phyloP scores from a whole-genome alignment of 2,888 invertebrate species.

The Abrostola triplasia region DNA sequence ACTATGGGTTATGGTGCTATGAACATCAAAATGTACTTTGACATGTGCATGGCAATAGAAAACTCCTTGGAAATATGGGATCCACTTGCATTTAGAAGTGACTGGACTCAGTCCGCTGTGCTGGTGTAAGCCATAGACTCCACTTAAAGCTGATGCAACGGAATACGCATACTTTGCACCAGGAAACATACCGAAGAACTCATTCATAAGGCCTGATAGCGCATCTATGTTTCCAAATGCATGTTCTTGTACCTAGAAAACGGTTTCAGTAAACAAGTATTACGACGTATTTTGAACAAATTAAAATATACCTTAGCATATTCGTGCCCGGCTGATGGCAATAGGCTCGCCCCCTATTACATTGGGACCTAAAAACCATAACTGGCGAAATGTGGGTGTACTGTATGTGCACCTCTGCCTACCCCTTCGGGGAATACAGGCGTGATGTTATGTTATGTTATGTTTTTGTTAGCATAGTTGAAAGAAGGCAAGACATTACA shows the following conservation, averaged over 20 bases:
- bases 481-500: too few relatives aligned
- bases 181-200: slow-evolving; percentile 79
- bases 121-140: slow-evolving; percentile 70
- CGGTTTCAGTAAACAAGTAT: not conserved
- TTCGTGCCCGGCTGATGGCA: too few relatives aligned
- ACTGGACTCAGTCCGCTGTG: slow-evolving; percentile 63
- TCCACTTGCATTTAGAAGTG: slow-evolving; percentile 75
- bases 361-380: too few relatives aligned
- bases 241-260: slow-evolving; percentile 74
- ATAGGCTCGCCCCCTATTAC: too few relatives aligned
- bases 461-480: too few relatives aligned
- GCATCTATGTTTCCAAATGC: slow-evolving; percentile 76
- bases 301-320: not conserved
- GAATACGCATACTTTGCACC: slow-evolving; percentile 76
- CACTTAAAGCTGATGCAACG: slow-evolving; percentile 75
- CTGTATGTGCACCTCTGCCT: too few relatives aligned
- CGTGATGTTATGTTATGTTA: too few relatives aligned
- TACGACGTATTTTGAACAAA: not conserved
- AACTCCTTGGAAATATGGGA: slow-evolving; percentile 80
- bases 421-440: too few relatives aligned
- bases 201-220: slow-evolving; percentile 77
- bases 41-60: slow-evolving; percentile 77
- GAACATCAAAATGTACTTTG: slow-evolving; percentile 78
- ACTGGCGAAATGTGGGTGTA: too few relatives aligned
- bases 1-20: slow-evolving; percentile 66